phyloP scores from a whole-genome alignment of 2,113 vertebrate genomes.

The Oriolus oriolus region DNA sequence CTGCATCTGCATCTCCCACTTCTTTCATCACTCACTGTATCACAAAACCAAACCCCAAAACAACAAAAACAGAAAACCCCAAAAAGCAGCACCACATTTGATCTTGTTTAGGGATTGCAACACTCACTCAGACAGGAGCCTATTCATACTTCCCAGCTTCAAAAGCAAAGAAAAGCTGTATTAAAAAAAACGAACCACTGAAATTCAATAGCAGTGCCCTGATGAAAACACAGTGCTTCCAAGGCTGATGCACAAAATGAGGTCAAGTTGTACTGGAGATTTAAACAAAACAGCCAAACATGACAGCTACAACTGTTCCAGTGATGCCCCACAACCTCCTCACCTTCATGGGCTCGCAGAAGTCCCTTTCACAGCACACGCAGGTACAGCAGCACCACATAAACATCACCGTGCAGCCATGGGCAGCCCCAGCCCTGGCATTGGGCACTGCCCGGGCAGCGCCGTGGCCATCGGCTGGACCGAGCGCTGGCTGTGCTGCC shows the following conservation, averaged over 20 bases:
- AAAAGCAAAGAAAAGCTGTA: constrained; percentile 22
- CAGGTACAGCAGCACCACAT: constrained; percentile 72
- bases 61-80: background rate
- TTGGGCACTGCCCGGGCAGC: background rate
- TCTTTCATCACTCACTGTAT: background rate
- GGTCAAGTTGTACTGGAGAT: constrained; percentile 31
- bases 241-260: constrained; percentile 38
- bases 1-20: background rate
- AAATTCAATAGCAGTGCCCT: background rate
- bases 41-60: background rate
- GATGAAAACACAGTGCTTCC: background rate
- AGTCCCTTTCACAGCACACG: constrained; percentile 51
- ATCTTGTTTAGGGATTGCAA: background rate
- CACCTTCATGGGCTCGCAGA: constrained; percentile 67
- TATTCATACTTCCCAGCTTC: constrained; percentile 32
- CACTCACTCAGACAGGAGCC: constrained; percentile 38
- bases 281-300: background rate
- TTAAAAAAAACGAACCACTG: background rate
- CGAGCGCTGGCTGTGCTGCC: background rate
- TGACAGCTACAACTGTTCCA: background rate
- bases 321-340: constrained; percentile 5
- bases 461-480: background rate
- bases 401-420: constrained; percentile 36
- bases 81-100: background rate
- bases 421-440: background rate